Percentiles rank a stretch among this genome's conserved stretches.
phyloP scores from a whole-genome alignment of 2,113 vertebrate genomes.

The Tor tambroides region DNA sequence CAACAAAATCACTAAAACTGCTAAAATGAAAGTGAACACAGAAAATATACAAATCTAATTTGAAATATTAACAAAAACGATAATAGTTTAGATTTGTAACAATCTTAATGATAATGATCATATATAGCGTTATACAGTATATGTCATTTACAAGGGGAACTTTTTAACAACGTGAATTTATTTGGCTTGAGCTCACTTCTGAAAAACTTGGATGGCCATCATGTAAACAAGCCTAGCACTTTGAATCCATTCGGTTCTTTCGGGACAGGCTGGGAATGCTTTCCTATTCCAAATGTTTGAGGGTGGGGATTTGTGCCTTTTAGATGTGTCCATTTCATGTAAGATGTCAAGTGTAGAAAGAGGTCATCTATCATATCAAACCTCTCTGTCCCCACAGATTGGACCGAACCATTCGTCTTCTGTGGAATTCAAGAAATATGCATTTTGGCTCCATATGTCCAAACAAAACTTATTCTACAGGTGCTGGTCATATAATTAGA shows the following conservation, averaged over 20 bases:
- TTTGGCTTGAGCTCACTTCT: slow-evolving; percentile 65
- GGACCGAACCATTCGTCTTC: not conserved
- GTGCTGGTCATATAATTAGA: too few relatives aligned
- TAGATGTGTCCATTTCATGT: slow-evolving; percentile 11
- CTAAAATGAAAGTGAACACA: not conserved
- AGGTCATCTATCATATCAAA: not conserved
- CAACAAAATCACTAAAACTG: not conserved
- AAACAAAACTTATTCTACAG: slow-evolving; percentile 15
- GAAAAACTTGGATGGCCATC: slow-evolving; percentile 72
- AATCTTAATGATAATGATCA: not conserved
- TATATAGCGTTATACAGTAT: not conserved
- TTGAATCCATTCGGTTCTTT: slow-evolving; percentile 59
- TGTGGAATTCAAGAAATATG: slow-evolving; percentile 9
- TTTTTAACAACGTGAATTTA: not conserved
- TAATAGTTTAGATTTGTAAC: not conserved
- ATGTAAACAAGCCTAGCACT: slow-evolving; percentile 68
- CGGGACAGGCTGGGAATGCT: slow-evolving; percentile 69
- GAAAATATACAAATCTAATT: not conserved
- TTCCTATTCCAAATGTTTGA: slow-evolving; percentile 45
- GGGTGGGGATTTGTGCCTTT: slow-evolving; percentile 36
- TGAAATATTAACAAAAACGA: not conserved
- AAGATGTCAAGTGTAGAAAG: slow-evolving; percentile 4
- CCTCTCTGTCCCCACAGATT: not conserved
- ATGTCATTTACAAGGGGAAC: not conserved
- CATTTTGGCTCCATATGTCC: slow-evolving; percentile 11